Base-by-base conservation (phyloP, 2,888 invertebrate species). In the Drosophila borborema region DNA sequence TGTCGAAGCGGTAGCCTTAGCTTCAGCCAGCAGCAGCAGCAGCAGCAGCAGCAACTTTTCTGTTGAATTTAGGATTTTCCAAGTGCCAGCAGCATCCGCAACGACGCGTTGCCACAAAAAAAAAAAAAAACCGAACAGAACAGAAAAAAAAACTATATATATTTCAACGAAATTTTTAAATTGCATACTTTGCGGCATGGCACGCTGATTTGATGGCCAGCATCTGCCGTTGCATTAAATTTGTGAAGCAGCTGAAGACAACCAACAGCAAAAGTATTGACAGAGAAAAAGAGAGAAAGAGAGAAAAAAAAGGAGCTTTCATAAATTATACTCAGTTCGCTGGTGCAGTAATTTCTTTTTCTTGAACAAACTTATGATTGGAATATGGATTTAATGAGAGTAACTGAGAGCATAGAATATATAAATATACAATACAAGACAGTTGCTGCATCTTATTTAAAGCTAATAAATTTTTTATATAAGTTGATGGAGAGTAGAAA, bases 121-220 rank as follows among this genome's bases (percentile, higher is more conserved):
- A 83, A 65, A 64, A 77, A 69, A 83, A 60, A 66, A 77, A 9
- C 4, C 4, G 23, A 23, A 4, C 23, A 23, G 23, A 23, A 23
- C 3, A 3, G 2, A n/a, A 1, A 16, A 28, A 2, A 2, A 6
- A n/a, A n/a, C 28, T 16, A 55, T 38, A 55, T 56, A 31, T 72
- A 58, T 76, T 62, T 72, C 61, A 48, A 40, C 34, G 20, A 45
- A 43, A 73, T 64, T 81, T 86, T 74, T 86, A 89, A 82, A 85
- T 85, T 85, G 90, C 90, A 89, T 86, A 89, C 88, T 89, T 85
- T 86, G 86, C 70, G 85, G 85, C 79, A 56, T 64, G 54, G 69
- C 58, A 71, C 77, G 88, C 62, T 89, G 90, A 89, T 85, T 85
- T 88, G 77, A 85, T 86, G 60, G 70, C 62, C 61, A 58, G 31